These are phyloP conservation scores for Telmatherina bonti DNA, from an alignment of 2,797 vertebrate genomes.

Conservation along the genomic window DNA sequence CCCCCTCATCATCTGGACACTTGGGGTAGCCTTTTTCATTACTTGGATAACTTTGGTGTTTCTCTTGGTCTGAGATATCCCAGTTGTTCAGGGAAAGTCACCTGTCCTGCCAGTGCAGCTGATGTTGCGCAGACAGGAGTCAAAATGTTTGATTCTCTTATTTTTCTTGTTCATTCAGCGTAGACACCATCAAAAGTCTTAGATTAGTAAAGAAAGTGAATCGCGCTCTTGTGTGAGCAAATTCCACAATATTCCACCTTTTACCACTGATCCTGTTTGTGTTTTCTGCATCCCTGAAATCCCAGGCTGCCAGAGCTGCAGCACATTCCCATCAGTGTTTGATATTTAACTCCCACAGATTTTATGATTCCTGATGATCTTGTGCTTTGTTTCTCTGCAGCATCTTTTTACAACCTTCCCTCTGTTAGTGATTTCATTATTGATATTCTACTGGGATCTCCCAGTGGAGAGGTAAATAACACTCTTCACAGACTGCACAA, in stretches of 20 bases:
- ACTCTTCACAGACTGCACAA: neutral
- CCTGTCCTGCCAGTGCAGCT: too few relatives aligned
- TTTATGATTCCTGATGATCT: neutral
- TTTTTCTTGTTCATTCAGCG: too few relatives aligned
- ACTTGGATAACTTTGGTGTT: neutral
- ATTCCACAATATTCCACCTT: neutral
- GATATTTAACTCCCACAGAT: neutral
- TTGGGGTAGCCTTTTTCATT: neutral
- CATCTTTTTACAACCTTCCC: constrained; percentile 95
- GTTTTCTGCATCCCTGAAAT: neutral
- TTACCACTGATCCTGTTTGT: neutral
- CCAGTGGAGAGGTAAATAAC: constrained; percentile 92
- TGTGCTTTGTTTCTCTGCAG: constrained; percentile 73
- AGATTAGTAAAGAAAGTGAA: too few relatives aligned
- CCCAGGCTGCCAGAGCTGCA: neutral
- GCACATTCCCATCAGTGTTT: neutral
- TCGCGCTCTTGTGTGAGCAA: neutral
- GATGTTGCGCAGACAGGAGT: too few relatives aligned
- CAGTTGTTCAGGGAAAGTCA: too few relatives aligned
- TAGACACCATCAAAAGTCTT: neutral
- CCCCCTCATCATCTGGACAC: neutral
- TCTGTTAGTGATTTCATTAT: constrained; percentile 98
- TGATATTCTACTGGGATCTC: constrained; percentile 95
- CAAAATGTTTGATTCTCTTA: neutral
- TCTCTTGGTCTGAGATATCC: neutral